Base-by-base conservation (phyloP, 2,797 vertebrate genomes). In the Paramormyrops hopkinsi region DNA sequence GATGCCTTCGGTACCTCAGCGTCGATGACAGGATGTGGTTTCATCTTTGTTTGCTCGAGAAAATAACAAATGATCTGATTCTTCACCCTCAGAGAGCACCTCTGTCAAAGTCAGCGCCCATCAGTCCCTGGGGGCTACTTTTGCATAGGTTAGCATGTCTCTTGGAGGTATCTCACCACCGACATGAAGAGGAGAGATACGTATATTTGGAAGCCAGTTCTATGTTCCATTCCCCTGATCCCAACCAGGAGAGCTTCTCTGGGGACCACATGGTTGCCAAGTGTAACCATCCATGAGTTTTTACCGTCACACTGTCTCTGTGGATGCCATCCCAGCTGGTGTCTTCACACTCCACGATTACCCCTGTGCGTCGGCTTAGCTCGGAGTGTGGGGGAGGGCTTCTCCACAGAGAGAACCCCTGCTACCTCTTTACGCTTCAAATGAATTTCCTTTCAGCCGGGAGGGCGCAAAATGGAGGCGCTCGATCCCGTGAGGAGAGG, bases 371-470 rank as follows among this genome's bases (percentile, higher is more conserved):
- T 33, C 84, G 2, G 46, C 82, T 84, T 84, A 50, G 82, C 17
- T 46, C 1, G 19, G 19, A 82, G 17, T 82, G 6, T 7, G 76
- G 79, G 82, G 82, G 82, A 48, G 82, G 46, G 22, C 6, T 25
- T 79, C 88, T 33, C 88, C 50, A 54, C 29, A n/a, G 65, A 50
- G 48, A 48, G 65, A 5, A 51, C 76, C 76, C 69, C 73, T n/a
- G 65, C 50, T 88, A n/a, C 76, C 29, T 88, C 51, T 65, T 89
- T 48, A 85, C 79, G 82, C 88, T 53, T 65, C 88, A 84, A 85
- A 85, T 89, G 82, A 41, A 85, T 50, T 85, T 73, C 56, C 88
- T 59, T 44, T 48, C 79, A 65, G 53, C 53, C 7, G 25, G 37
- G 88, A 51, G 82, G 88, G 88, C 69, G 82, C 53, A 59, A 65